phyloP scores from a whole-genome alignment of 2,797 vertebrate species.

The Crax fasciolata region DNA sequence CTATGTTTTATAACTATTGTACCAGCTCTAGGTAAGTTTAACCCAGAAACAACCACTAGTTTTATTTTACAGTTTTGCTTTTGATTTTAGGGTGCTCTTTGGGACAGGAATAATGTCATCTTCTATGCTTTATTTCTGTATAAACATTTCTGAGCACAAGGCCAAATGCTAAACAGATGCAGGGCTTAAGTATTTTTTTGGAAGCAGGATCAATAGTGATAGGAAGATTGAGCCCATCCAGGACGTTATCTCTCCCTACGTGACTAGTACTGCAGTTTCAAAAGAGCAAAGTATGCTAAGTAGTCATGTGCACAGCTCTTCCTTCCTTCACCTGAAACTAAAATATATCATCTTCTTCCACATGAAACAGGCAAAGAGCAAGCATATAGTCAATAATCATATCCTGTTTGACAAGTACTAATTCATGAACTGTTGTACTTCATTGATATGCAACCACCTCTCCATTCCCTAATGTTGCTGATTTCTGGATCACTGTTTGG shows the following conservation, averaged over 20 bases:
- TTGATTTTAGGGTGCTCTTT: conserved; percentile 36
- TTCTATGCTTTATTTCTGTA: conserved; percentile 36
- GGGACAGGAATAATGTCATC: conserved; percentile 12
- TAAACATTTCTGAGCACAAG: conserved; percentile 36
- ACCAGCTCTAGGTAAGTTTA: neutral
- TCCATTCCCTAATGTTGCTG: neutral
- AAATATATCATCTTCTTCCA: neutral
- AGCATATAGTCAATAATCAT: neutral
- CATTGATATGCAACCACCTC: neutral
- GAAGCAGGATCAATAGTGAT: neutral
- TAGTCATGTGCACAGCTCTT: neutral
- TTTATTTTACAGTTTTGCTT: conserved; percentile 42
- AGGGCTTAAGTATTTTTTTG: neutral
- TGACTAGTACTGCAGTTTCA: neutral
- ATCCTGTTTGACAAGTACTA: neutral
- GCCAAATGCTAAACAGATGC: conserved; percentile 54
- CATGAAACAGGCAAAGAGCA: neutral
- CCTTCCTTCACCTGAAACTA: neutral
- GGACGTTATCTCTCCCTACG: neutral
- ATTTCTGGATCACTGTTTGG: neutral
- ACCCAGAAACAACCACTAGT: neutral
- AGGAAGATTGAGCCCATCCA: rapidly evolving
- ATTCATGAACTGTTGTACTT: neutral
- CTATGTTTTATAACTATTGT: neutral
- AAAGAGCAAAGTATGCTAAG: neutral